Conservation (phyloP, 2,797 vertebrate species). For the Coccyzus lansbergi region DNA sequence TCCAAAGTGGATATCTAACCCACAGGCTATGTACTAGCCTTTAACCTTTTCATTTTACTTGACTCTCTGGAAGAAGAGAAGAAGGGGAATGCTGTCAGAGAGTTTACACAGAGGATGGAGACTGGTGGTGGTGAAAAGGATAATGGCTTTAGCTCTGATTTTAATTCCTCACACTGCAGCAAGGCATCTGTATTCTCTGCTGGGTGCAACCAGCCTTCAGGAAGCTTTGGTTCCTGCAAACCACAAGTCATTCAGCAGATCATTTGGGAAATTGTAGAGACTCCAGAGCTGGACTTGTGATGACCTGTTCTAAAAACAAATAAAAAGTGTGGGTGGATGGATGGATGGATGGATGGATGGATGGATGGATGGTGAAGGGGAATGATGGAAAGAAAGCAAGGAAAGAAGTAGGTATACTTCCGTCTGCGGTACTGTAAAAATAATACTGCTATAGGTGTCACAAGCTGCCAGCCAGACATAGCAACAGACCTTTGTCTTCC, state of each 20-base stretch:
- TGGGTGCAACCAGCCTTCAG: background rate
- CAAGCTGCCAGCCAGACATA: background rate
- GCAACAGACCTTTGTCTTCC: background rate
- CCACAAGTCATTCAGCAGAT: background rate
- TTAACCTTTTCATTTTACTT: constrained; percentile 58
- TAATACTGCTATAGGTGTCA: background rate
- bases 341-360: no score
- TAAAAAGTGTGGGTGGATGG: background rate
- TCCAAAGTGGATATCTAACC: background rate
- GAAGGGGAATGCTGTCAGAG: background rate
- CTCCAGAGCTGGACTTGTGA: background rate
- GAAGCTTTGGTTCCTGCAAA: background rate
- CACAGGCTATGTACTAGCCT: background rate
- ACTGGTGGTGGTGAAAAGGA: background rate
- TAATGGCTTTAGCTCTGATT: background rate
- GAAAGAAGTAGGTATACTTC: background rate
- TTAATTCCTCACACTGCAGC: background rate
- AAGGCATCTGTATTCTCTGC: constrained; percentile 30
- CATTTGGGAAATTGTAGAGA: background rate
- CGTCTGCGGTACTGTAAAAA: background rate
- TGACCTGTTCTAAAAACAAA: background rate
- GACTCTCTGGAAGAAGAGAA: background rate
- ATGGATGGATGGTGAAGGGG: background rate
- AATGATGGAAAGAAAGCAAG: accelerated
- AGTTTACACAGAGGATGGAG: background rate